Conservation (phyloP, 1,140 invertebrate genomes). For the Oncopodura yosiiana region DNA sequence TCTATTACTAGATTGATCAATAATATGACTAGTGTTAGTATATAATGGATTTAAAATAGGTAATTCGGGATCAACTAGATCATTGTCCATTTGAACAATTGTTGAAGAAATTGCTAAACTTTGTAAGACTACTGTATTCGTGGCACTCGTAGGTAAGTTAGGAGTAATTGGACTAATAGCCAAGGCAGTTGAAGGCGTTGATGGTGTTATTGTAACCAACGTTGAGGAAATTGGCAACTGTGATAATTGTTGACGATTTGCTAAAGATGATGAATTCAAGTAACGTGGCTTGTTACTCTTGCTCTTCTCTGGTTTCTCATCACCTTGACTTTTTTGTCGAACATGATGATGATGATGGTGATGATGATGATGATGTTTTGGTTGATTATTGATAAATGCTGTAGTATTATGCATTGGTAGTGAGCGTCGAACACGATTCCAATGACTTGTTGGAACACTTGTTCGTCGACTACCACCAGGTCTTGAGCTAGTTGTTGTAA, state of each 20-base stretch:
- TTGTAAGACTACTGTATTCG: not conserved
- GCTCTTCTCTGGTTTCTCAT: not conserved
- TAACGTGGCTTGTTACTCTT: not conserved
- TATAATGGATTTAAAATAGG: slow-evolving; percentile 6
- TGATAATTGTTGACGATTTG: no score
- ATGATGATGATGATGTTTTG: not conserved
- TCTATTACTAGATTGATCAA: no score
- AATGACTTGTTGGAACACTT: slow-evolving; percentile 5
- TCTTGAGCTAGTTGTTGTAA: not conserved
- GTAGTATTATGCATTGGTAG: slow-evolving; percentile 9
- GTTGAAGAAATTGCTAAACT: not conserved
- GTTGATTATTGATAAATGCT: no score
- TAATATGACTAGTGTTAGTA: not conserved
- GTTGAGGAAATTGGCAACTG: no score
- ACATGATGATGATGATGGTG: not conserved
- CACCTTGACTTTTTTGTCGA: not conserved
- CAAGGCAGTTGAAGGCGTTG: not conserved
- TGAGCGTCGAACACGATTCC: slow-evolving; percentile 17
- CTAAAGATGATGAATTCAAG: not conserved
- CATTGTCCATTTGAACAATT: not conserved
- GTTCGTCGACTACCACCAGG: not conserved
- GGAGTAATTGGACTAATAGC: not conserved
- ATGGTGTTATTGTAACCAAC: not conserved
- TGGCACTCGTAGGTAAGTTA: no score
- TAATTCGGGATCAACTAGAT: not conserved